These are phyloP conservation scores for Lepisosteus oculatus DNA, from an alignment of 2,113 vertebrate genomes.

Conservation along the genomic window DNA sequence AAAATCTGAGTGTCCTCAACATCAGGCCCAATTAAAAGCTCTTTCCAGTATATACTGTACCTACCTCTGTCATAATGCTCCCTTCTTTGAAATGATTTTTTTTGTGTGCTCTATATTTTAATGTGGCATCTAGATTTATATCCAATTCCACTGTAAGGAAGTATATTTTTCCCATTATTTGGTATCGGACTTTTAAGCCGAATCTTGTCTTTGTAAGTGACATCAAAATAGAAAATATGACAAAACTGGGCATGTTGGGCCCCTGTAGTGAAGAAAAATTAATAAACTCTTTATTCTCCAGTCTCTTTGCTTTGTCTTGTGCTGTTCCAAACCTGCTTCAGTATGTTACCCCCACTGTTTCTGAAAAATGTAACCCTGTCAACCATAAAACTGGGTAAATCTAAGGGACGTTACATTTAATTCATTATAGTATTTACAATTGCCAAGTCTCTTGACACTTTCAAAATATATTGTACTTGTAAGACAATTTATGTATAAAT, in stretches of 20 bases:
- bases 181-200: slow-evolving; percentile 18
- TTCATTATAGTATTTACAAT: no score
- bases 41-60: slow-evolving; percentile 22
- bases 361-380: no score
- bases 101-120: slow-evolving; percentile 9
- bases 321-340: no score
- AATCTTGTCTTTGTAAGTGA: slow-evolving; percentile 19
- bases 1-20: slow-evolving; percentile 2
- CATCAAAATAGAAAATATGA: background rate
- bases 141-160: slow-evolving; percentile 21
- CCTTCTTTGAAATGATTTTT: slow-evolving; percentile 15
- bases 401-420: no score
- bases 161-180: slow-evolving; percentile 26
- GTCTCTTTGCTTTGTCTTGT: background rate
- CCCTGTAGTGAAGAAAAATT: slow-evolving; percentile 9
- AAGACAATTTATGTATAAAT: no score
- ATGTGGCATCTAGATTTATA: slow-evolving; percentile 25
- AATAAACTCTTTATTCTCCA: background rate
- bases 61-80: slow-evolving; percentile 19
- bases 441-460: no score
- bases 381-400: no score
- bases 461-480: no score
- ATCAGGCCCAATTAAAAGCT: slow-evolving; percentile 16
- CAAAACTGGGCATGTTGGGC: slow-evolving; percentile 7
- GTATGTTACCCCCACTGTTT: no score